phyloP scores from a whole-genome alignment of 1,140 invertebrate species.

The Dreissena polymorpha region DNA sequence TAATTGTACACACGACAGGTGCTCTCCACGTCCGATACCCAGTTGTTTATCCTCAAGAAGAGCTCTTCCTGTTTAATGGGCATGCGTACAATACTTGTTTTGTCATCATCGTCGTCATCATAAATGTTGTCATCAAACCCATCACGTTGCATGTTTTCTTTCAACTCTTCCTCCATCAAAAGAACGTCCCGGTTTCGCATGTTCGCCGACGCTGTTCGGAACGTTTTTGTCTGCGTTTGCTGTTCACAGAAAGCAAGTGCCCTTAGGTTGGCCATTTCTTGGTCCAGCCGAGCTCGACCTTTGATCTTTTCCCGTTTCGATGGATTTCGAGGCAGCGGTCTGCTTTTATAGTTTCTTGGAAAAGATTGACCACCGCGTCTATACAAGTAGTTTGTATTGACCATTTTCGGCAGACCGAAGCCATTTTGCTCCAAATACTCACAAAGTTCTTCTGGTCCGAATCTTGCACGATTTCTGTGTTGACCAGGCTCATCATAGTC shows the following conservation, averaged over 20 bases:
- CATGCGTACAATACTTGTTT: slow-evolving; percentile 60
- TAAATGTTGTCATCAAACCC: slow-evolving; percentile 14
- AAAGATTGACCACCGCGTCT: slow-evolving; percentile 20
- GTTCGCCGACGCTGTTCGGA: slow-evolving; percentile 68
- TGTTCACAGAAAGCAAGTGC: slow-evolving; percentile 70
- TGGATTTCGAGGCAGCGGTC: slow-evolving; percentile 63
- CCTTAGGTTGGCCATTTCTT: slow-evolving; percentile 72
- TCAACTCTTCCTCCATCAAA: slow-evolving; percentile 67
- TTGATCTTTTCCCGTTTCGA: slow-evolving; percentile 69
- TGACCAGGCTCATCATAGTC: slow-evolving; percentile 26
- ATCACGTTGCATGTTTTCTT: slow-evolving; percentile 62
- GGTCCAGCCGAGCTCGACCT: slow-evolving; percentile 68
- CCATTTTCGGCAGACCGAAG: slow-evolving; percentile 48
- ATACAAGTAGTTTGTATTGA: slow-evolving; percentile 36
- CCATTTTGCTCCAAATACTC: slow-evolving; percentile 55
- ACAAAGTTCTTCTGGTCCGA: slow-evolving; percentile 51
- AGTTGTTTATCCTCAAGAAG: slow-evolving; percentile 64
- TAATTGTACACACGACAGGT: slow-evolving; percentile 35
- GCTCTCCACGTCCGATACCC: slow-evolving; percentile 65
- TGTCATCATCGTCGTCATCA: slow-evolving; percentile 55
- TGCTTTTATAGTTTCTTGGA: slow-evolving; percentile 49
- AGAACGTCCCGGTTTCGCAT: slow-evolving; percentile 67
- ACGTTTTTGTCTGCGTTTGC: slow-evolving; percentile 61
- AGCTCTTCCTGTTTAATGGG: slow-evolving; percentile 66
- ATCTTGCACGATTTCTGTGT: slow-evolving; percentile 24